Conservation (phyloP, 2,797 vertebrate species). For the Todus mexicanus region DNA sequence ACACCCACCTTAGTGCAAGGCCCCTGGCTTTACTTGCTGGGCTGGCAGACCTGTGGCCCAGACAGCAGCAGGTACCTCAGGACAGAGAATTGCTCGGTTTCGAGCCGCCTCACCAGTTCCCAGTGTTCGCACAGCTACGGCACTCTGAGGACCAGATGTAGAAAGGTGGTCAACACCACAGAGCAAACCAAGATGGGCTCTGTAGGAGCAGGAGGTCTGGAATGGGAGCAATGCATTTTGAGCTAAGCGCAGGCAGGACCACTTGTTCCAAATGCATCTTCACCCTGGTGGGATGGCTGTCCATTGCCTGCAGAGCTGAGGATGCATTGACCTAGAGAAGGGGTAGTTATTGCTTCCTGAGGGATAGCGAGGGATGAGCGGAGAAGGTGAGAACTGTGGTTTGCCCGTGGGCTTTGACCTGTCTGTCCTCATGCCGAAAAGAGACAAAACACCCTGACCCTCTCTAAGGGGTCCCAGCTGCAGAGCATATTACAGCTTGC, state of each 20-base stretch:
- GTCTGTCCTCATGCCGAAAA: rapidly evolving
- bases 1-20: rapidly evolving
- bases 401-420: rapidly evolving
- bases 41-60: rapidly evolving
- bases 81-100: background rate
- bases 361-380: background rate
- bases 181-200: background rate
- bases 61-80: background rate
- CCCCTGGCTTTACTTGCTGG: rapidly evolving
- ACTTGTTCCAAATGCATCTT: background rate
- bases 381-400: background rate
- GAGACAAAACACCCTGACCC: background rate
- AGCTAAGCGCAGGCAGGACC: background rate
- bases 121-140: rapidly evolving
- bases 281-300: rapidly evolving
- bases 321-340: background rate
- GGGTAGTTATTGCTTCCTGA: rapidly evolving
- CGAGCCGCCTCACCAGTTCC: background rate
- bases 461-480: rapidly evolving
- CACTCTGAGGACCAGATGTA: rapidly evolving
- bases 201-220: background rate
- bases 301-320: rapidly evolving
- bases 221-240: rapidly evolving
- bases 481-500: rapidly evolving
- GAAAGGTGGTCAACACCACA: rapidly evolving